Base-by-base conservation (phyloP, 2,113 vertebrate genomes). In the Stigmatopora nigra region DNA sequence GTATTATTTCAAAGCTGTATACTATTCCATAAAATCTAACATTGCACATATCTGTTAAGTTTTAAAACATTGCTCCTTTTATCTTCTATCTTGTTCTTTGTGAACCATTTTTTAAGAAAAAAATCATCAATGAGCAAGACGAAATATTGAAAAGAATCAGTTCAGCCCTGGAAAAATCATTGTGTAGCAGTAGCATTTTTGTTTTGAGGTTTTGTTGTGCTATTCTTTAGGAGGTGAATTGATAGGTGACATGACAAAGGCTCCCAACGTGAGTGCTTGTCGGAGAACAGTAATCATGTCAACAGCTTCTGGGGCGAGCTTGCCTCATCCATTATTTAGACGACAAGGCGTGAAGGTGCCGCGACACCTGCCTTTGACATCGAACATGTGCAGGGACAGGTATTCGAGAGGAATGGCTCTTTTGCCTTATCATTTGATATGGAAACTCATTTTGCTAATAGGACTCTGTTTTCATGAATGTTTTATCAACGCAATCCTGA, bases 261-360 rank as follows among this genome's bases (percentile, higher is more conserved):
- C 20, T 53, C 51, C 22, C 14, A 22, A 16, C 9, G 31, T 76
- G 71, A 76, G 74, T 68, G 72, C 63, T 49, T 44, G 74, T 67
- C 74, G 65, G 9, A 64, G 38, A 61, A 48, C 63, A 44, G 69
- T 71, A 61, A 79, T 81, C 71, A 76, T 47, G n/a, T 56, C 53
- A 60, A 52, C 53, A 13, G 13, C 55, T 59, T 69, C 68, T 16
- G 12, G 38, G 0, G 19, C 6, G 14, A 44, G 8, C 41, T 61
- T 5, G 41, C 19, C 59, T 61, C 59, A 61, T 61, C 19, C 59
- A 61, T 45, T 45, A 45, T 45, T 46, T 45, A 22, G 41, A 45
- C 41, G 13, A 45, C 38, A 45, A 22, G n/a, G n/a, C 12, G 19
- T 14, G 41, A 15, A 15, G 41, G 41, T 46, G 59, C 41, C 19